Conservation (phyloP, 1,140 invertebrate genomes). For the Nilaparvata lugens region DNA sequence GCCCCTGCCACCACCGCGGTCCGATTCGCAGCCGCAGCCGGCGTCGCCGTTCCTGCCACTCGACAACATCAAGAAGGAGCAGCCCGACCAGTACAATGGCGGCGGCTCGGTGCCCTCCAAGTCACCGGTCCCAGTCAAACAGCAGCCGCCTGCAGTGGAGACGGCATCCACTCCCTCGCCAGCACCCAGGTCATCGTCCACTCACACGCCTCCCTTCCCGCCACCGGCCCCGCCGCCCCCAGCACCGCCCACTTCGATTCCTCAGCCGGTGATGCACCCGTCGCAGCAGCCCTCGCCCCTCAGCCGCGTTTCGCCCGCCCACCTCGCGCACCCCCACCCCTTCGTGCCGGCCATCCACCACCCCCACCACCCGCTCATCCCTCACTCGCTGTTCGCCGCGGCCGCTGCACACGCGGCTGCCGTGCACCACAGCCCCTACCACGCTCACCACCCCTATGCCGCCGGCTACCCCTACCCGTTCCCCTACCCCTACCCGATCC, state of each 20-base stretch:
- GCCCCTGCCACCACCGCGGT: background rate
- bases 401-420: constrained; percentile 46
- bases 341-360: constrained; percentile 51
- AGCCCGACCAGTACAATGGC: constrained; percentile 45
- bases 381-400: constrained; percentile 51
- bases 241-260: constrained; percentile 49
- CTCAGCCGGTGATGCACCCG: constrained; percentile 58
- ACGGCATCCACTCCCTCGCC: constrained; percentile 35
- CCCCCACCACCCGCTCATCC: constrained; percentile 56
- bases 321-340: constrained; percentile 53
- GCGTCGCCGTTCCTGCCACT: constrained; percentile 34
- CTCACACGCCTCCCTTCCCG: constrained; percentile 25
- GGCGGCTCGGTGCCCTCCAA: constrained; percentile 36
- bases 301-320: constrained; percentile 38
- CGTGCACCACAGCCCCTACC: constrained; percentile 40
- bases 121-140: constrained; percentile 18
- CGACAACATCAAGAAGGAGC: constrained; percentile 67
- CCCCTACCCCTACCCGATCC: constrained; percentile 58
- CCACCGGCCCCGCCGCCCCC: constrained; percentile 34
- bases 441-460: constrained; percentile 57
- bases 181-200: constrained; percentile 19
- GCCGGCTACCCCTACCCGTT: constrained; percentile 52
- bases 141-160: background rate
- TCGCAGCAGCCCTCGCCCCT: constrained; percentile 51
- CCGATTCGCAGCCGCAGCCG: constrained; percentile 16